A percentile compares a stretch with the other conserved stretches of the same genome.
phyloP scores from a whole-genome alignment of 1,140 invertebrate species.

The Helicoverpa zea region DNA sequence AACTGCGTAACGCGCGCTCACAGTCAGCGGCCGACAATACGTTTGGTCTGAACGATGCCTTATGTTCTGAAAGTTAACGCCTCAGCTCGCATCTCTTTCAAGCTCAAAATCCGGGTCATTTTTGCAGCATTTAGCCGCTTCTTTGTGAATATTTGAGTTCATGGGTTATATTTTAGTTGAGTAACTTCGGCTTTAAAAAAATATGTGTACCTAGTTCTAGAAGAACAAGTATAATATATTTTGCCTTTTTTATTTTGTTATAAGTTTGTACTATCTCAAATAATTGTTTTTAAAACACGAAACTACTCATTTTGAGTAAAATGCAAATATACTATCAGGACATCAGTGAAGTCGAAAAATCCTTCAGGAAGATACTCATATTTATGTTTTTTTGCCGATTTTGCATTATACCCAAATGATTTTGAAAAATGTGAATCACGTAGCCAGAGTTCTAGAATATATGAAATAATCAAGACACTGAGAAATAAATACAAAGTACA shows the following conservation, averaged over 20 bases:
- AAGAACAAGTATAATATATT: no score
- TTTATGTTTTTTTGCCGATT: background rate
- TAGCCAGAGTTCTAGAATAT: no score
- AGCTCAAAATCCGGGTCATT: slow-evolving; percentile 22
- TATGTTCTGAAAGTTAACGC: slow-evolving; percentile 48
- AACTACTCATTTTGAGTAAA: background rate
- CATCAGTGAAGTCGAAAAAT: no score
- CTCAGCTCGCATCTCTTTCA: slow-evolving; percentile 33
- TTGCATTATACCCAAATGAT: background rate
- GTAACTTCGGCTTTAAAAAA: background rate
- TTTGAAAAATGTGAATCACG: no score
- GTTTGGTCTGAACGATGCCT: no score
- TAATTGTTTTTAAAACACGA: background rate
- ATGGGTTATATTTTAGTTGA: background rate
- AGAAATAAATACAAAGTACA: no score
- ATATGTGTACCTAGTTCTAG: no score
- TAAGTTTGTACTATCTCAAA: background rate
- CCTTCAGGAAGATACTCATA: no score
- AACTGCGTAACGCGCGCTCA: no score
- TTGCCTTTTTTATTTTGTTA: no score
- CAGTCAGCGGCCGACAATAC: no score
- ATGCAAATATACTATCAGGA: background rate
- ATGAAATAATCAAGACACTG: no score
- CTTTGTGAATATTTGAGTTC: slow-evolving; percentile 9
- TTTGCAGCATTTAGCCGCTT: slow-evolving; percentile 14